These are phyloP conservation scores for Nematopogon swammerdamellus DNA, from an alignment of 2,888 invertebrate genomes.

Conservation along the genomic window DNA sequence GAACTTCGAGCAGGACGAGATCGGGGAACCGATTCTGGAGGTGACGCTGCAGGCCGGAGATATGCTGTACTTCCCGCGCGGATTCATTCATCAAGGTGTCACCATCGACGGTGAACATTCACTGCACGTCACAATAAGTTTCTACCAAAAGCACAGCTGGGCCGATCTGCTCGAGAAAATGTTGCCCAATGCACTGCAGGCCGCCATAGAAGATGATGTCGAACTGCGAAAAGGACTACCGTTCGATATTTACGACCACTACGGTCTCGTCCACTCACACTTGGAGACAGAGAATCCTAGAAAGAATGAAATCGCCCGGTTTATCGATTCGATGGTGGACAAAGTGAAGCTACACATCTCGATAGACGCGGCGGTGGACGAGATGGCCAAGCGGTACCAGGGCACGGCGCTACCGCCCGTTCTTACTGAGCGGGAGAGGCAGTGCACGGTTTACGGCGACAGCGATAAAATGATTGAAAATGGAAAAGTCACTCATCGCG, in stretches of 20 bases:
- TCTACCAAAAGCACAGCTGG: slow-evolving; percentile 89
- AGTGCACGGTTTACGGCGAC: slow-evolving; percentile 68
- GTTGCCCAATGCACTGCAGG: slow-evolving; percentile 70
- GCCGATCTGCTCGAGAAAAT: slow-evolving; percentile 83
- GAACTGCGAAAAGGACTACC: slow-evolving; percentile 79
- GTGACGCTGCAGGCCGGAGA: slow-evolving; percentile 82
- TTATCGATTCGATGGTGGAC: slow-evolving; percentile 53
- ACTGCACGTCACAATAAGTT: slow-evolving; percentile 90
- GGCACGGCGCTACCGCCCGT: slow-evolving; percentile 87
- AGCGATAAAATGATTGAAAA: slow-evolving; percentile 63
- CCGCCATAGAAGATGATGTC: slow-evolving; percentile 66
- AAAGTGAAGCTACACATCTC: slow-evolving; percentile 60
- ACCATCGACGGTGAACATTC: slow-evolving; percentile 81
- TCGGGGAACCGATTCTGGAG: slow-evolving; percentile 78
- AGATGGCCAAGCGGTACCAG: slow-evolving; percentile 79
- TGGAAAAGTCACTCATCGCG: slow-evolving; percentile 61
- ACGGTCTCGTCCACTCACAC: slow-evolving; percentile 68
- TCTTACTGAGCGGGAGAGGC: slow-evolving; percentile 62
- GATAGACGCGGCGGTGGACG: slow-evolving; percentile 80
- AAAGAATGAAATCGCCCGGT: slow-evolving; percentile 46
- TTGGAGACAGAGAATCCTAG: slow-evolving; percentile 33
- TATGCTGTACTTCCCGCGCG: slow-evolving; percentile 89
- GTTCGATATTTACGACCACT: slow-evolving; percentile 67
- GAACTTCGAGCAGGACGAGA: slow-evolving; percentile 69
- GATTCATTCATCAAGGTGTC: slow-evolving; percentile 81